These are phyloP conservation scores for Tetragonisca angustula DNA, from an alignment of 2,888 invertebrate genomes.

Conservation along the genomic window DNA sequence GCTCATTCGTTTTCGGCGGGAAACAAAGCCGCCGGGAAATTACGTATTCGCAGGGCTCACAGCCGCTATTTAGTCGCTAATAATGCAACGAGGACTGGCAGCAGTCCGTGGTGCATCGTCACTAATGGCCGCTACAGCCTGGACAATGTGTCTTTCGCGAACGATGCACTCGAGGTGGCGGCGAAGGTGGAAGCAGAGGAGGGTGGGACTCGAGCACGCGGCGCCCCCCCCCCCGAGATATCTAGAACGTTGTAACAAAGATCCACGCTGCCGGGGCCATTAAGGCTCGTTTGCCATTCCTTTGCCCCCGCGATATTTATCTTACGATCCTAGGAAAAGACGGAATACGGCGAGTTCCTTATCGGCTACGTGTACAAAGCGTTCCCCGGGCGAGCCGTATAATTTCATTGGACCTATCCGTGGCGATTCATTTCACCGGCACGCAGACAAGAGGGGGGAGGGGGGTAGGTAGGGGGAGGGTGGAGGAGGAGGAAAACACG, in stretches of 20 bases:
- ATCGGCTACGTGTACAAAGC: conserved; percentile 51
- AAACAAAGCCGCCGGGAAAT: conserved; percentile 61
- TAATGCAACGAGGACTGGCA: conserved; percentile 55
- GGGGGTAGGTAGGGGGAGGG: too few species aligned
- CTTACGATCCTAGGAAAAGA: conserved; percentile 45
- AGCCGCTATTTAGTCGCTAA: conserved; percentile 56
- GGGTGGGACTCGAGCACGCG: too few species aligned
- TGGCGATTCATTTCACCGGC: conserved; percentile 37
- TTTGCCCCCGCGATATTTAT: conserved; percentile 47
- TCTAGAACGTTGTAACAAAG: conserved; percentile 49
- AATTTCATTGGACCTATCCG: conserved; percentile 41
- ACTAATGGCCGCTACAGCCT: conserved; percentile 64
- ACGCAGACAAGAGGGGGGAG: neutral
- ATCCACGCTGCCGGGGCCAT: conserved; percentile 39
- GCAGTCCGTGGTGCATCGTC: conserved; percentile 36
- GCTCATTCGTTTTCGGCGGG: neutral
- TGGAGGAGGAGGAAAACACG: too few species aligned
- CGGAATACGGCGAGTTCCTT: conserved; percentile 43
- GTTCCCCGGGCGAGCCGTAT: conserved; percentile 38
- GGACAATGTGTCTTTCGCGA: conserved; percentile 51
- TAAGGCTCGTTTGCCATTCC: conserved; percentile 57
- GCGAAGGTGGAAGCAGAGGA: neutral
- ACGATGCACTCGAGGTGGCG: conserved; percentile 34
- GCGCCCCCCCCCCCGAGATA: conserved; percentile 19
- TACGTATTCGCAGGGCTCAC: conserved; percentile 71